Percentiles rank a stretch among this genome's conserved stretches.
Evolutionary conservation across 2,113 vertebrate genomes (phyloP).

Genomic region (Uria lomvia): DNA sequence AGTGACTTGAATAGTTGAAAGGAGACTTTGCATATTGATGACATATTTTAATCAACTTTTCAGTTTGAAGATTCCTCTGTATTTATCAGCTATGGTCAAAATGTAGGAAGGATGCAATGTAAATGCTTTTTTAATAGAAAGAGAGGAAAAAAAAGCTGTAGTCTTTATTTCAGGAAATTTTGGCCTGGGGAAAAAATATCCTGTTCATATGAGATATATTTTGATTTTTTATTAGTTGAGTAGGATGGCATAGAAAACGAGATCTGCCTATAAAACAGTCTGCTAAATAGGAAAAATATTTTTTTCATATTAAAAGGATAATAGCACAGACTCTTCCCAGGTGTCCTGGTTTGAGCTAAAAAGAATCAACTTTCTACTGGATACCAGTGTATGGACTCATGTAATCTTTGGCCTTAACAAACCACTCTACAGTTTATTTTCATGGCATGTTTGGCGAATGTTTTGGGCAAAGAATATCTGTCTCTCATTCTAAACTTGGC

Average conservation of each 20-base stretch:
- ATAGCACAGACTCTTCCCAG: not conserved
- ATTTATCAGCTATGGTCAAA: not conserved
- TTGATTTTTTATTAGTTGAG: not conserved
- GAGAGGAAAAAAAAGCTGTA: not conserved
- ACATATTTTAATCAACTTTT: not conserved
- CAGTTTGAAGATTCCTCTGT: not conserved
- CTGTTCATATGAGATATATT: not conserved
- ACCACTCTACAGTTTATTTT: not conserved
- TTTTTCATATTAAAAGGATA: not conserved
- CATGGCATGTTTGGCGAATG: not conserved
- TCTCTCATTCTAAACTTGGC: not conserved
- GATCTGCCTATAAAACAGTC: not conserved
- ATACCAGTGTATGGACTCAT: not conserved
- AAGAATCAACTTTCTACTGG: not conserved
- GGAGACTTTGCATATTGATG: not conserved
- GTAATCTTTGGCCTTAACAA: not conserved
- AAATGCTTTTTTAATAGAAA: not conserved
- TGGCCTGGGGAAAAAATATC: no score
- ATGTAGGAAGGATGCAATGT: not conserved
- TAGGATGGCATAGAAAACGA: not conserved
- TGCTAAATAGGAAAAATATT: not conserved
- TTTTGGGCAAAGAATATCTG: not conserved
- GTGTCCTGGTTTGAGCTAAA: no score
- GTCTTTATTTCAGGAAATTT: not conserved
- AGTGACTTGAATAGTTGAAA: not conserved